These are phyloP conservation scores for Eurystomus gularis DNA, from an alignment of 2,113 vertebrate genomes.

Conservation along the genomic window DNA sequence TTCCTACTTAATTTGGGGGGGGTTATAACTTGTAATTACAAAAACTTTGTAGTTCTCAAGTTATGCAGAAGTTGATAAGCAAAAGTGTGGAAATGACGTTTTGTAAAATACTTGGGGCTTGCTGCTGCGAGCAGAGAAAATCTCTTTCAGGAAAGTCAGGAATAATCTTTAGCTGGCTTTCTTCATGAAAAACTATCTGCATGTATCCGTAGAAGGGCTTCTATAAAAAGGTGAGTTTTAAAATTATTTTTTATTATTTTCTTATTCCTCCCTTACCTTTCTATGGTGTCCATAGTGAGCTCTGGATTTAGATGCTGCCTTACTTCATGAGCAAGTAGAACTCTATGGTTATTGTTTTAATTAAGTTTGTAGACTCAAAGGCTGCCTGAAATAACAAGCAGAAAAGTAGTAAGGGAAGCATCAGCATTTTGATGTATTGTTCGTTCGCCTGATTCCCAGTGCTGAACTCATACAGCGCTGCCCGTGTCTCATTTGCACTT, in stretches of 20 bases:
- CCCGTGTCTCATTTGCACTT: background rate
- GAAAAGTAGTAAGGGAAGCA: background rate
- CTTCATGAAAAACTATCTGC: background rate
- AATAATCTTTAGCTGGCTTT: background rate
- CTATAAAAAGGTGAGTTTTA: background rate
- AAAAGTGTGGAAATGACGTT: background rate
- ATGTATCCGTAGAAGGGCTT: background rate
- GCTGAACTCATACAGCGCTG: background rate
- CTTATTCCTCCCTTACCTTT: background rate
- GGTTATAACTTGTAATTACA: background rate
- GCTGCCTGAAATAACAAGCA: background rate
- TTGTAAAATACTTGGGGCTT: background rate
- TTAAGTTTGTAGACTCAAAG: background rate
- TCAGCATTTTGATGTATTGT: background rate
- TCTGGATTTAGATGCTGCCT: background rate
- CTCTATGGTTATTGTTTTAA: background rate
- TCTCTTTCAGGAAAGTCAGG: background rate
- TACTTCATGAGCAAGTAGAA: background rate
- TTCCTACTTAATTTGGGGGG: background rate
- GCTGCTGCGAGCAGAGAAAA: background rate
- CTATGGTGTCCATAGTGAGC: background rate
- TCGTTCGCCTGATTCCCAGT: background rate
- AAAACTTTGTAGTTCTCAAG: background rate
- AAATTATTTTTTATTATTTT: background rate
- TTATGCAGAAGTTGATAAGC: background rate